Base-by-base conservation (phyloP, 2,888 invertebrate genomes). In the Microctonus aethiopoides region DNA sequence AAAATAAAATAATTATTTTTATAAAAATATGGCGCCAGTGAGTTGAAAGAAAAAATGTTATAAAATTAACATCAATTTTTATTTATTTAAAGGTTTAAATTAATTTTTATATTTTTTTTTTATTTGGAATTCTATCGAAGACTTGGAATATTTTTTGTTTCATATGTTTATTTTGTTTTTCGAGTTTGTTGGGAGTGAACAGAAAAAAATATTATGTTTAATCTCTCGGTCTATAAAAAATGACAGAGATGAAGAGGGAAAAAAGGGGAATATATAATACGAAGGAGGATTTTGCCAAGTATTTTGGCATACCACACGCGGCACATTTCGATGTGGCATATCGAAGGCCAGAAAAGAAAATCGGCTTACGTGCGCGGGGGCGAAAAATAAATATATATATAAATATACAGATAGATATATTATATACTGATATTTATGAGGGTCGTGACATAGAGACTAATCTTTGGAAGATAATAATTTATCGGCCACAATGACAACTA, bases 361-460 rank as follows among this genome's bases (percentile, higher is more conserved):
- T 86, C 86, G 86, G 86, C 86, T 86, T 86, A 85, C 80, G 32
- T 22, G 9, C 9, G 59, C 29, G 61, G 80, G 77, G 74, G 78
- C 79, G 80, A 83, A 84, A 84, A 60, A 64, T 64, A 46, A 20
- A n/a, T 46, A 46, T 16, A 46, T 46, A 46, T 5, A 29, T 29
- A 29, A 5, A 29, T 29, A 29, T 29, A 29, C 7, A 29, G 3
- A 29, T 29, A 29, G n/a, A n/a, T 39, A 39, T 39, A 39, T 39
- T n/a, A 86, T 84, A 84, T 84, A 81, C 84, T 78, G 81, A 84
- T 85, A 86, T 86, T 85, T 86, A 86, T 86, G 84, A 85, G 84
- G 84, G 85, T 84, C 84, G 84, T 81, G 83, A 83, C 84, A 85
- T 83, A 79, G 77, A 79, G 79, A 81, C 84, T 86, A 86, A 86